These are phyloP conservation scores for Chironomus tentans DNA, from an alignment of 2,888 invertebrate genomes.

Conservation along the genomic window DNA sequence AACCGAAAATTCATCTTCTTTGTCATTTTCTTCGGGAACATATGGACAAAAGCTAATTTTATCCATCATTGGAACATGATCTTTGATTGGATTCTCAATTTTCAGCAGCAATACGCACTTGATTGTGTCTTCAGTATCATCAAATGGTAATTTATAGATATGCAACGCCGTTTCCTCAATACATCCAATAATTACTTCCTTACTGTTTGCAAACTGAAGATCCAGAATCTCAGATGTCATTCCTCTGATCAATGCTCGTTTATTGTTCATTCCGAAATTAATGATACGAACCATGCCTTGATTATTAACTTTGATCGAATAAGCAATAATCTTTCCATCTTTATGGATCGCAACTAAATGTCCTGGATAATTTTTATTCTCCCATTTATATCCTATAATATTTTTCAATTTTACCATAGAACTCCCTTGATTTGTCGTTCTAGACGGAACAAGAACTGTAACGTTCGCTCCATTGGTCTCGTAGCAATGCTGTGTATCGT, in stretches of 20 bases:
- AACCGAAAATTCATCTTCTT: constrained; percentile 57
- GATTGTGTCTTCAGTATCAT: constrained; percentile 49
- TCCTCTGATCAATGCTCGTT: constrained; percentile 74
- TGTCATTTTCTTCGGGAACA: constrained; percentile 55
- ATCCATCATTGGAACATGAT: constrained; percentile 47
- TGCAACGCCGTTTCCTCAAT: constrained; percentile 81
- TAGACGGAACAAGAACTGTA: not conserved
- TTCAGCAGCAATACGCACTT: constrained; percentile 45
- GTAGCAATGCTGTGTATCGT: constrained; percentile 9
- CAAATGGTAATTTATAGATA: constrained; percentile 60
- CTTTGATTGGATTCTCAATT: constrained; percentile 42
- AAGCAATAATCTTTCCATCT: constrained; percentile 77
- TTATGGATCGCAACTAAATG: constrained; percentile 82
- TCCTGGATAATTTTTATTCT: constrained; percentile 75
- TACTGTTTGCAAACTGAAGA: constrained; percentile 78
- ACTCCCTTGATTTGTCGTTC: not conserved
- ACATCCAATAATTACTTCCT: constrained; percentile 71
- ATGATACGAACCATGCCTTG: constrained; percentile 75
- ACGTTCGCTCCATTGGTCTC: constrained; percentile 14
- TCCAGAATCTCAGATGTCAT: constrained; percentile 85
- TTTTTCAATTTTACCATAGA: constrained; percentile 55
- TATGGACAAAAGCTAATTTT: constrained; percentile 91
- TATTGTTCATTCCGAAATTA: constrained; percentile 54
- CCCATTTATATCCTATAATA: constrained; percentile 90
- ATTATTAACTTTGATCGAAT: constrained; percentile 63